These are phyloP conservation scores for Sarcophaga rosellei DNA, from an alignment of 2,888 invertebrate species.

Conservation along the genomic window DNA sequence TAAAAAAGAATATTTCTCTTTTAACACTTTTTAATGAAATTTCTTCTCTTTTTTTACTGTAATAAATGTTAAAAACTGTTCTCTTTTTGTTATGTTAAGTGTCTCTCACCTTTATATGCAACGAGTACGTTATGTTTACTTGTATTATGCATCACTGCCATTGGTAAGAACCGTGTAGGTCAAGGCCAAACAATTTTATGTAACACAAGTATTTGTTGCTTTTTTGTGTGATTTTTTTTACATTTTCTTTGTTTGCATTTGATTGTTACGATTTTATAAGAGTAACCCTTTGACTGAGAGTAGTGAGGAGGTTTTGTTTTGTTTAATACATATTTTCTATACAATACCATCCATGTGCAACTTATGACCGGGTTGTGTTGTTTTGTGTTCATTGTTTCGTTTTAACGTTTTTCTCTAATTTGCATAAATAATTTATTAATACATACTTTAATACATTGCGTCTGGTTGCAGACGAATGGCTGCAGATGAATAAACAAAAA, in stretches of 20 bases:
- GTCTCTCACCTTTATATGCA: not conserved
- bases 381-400: too few relatives aligned
- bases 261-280: not conserved
- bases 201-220: slow-evolving; percentile 19
- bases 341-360: too few relatives aligned
- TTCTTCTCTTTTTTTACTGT: slow-evolving; percentile 3
- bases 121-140: not conserved
- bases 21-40: not conserved
- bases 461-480: too few relatives aligned
- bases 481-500: too few relatives aligned
- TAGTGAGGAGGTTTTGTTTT: too few relatives aligned
- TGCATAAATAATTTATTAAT: too few relatives aligned
- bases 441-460: too few relatives aligned
- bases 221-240: not conserved
- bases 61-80: slow-evolving; percentile 10
- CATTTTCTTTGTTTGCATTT: slow-evolving; percentile 7
- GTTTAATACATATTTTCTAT: too few relatives aligned
- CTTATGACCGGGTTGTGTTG: too few relatives aligned
- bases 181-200: slow-evolving; percentile 64
- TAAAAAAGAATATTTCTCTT: not conserved
- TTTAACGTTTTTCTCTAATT: too few relatives aligned
- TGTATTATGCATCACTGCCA: slow-evolving; percentile 26
- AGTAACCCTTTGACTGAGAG: too few relatives aligned
- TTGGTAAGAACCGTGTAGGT: slow-evolving; percentile 65
- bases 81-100: slow-evolving; percentile 12